Evolutionary conservation across 2,888 invertebrate genomes (phyloP), one percentile per base, ranked within the genome.

Genomic region (Lepidochitona cinerea): DNA sequence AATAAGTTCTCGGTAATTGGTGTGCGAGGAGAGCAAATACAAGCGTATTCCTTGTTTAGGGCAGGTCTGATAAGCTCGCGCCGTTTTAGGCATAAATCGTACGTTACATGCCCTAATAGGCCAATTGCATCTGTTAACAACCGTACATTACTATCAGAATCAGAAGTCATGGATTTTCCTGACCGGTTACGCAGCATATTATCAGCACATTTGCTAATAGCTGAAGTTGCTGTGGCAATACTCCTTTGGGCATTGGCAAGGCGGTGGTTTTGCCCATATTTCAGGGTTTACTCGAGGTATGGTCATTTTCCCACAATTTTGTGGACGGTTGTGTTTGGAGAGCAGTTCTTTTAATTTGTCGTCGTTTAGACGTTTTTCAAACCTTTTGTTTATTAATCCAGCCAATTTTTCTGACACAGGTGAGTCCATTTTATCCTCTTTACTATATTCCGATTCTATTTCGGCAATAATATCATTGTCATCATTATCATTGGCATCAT

Each of bases 101-200:
- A 66, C 1, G 35, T 66, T 18, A n/a, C 66, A 66, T 66, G 66
- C 23, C 33, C 66, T 29, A 66, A 35, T n/a, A 66, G 37, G 66
- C 37, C 66, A 36, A 37, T 66, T 26, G 66, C 66, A 18, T 66
- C 37, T 14, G 66, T 66, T 3, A 66, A 66, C 18, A 29, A 35
- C 1, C 35, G 9, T 9, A n/a, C n/a, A n/a, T n/a, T n/a, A n/a
- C n/a, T n/a, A n/a, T n/a, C n/a, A n/a, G 18, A 18, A 37, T 66
- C 66, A 18, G 9, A n/a, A n/a, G 14, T 26, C 9, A 32, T 32
- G 26, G 59, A 32, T 7, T 59, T 59, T 26, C 12, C 59, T 32
- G 59, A 4, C 2, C 59, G 59, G 23, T 1, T 32, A 14, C 59
- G 29, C 7, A 59, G 26, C 23, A 59, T 2, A 18, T 29, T 23